phyloP scores from a whole-genome alignment of 2,888 invertebrate genomes.

The Pemphredon lugubris region DNA sequence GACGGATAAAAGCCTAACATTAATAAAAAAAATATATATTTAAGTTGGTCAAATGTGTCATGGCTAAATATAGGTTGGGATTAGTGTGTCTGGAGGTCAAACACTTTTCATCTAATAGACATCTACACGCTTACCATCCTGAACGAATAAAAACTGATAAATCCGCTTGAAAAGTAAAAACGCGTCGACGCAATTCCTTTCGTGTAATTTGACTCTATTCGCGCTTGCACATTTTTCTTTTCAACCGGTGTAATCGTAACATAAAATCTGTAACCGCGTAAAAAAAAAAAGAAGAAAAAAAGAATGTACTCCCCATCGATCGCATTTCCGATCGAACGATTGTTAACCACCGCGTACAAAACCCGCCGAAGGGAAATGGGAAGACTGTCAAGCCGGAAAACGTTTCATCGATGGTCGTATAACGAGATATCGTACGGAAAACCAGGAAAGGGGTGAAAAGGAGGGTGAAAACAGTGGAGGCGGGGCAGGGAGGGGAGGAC shows the following conservation, averaged over 20 bases:
- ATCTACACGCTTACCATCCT: no score
- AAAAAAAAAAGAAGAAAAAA: no score
- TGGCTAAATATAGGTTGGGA: no score
- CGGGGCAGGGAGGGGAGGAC: constrained; percentile 10
- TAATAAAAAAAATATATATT: no score
- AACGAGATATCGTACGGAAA: constrained; percentile 27
- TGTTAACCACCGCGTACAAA: constrained; percentile 3
- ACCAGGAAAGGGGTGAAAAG: constrained; percentile 15
- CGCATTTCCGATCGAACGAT: constrained; percentile 8
- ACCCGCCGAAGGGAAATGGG: constrained; percentile 7
- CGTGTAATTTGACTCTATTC: no score
- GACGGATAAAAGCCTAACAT: no score
- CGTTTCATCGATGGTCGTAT: constrained; percentile 4
- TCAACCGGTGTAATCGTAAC: neutral
- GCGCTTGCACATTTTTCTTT: neutral
- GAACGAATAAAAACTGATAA: no score
- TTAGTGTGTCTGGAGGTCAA: no score
- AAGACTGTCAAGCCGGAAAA: constrained; percentile 18
- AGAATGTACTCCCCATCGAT: neutral
- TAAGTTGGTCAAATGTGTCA: no score
- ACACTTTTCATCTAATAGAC: no score
- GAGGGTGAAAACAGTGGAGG: constrained; percentile 8
- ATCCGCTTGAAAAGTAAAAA: no score
- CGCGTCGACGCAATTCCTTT: no score
- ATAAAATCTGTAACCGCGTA: neutral